Base-by-base conservation (phyloP, 1,140 invertebrate genomes). In the Musca vetustissima region DNA sequence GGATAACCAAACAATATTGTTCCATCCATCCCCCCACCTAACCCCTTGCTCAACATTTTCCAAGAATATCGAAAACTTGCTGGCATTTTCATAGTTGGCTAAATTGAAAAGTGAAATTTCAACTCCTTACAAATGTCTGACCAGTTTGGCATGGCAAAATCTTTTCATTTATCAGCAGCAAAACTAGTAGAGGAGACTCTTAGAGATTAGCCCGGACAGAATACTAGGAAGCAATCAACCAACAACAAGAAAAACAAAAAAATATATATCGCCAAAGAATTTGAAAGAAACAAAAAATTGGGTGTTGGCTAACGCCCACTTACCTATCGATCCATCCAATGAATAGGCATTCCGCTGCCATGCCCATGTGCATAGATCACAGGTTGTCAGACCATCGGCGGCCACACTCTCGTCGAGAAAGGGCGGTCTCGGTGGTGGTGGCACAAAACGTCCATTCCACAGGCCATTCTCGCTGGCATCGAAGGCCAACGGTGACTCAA, bases 301-400 rank as follows among this genome's bases (percentile, higher is more conserved):
- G 49, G 49, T 19, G 49, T 19, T 11, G 49, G 28, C 11, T 19
- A 61, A 61, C 57, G 28, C 57, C 57, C 61, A 78, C 78, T 81
- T 67, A 81, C 79, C 79, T 71, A 81, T 78, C 72, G 79, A 81
- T 73, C 79, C 79, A 36, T 81, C 79, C 70, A 81, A 69, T 61
- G 78, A 81, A 74, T 79, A 80, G 76, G 77, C 79, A 80, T 80
- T 81, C 55, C 77, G 76, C 70, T 79, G 79, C 78, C 79, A 81
- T 73, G 89, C 89, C 89, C 89, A 90, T 67, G 88, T 86, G 77
- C 89, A 90, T 52, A 90, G 85, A 83, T 91, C 89, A 83, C 89
- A 91, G 75, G 89, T 90, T 72, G 89, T 90, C 68, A 90, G 84
- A 57, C 89, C 89, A 78, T 90, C 89, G 57, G 88, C 85, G 66